Conservation (phyloP, 2,113 vertebrate genomes). For the Channa argus region DNA sequence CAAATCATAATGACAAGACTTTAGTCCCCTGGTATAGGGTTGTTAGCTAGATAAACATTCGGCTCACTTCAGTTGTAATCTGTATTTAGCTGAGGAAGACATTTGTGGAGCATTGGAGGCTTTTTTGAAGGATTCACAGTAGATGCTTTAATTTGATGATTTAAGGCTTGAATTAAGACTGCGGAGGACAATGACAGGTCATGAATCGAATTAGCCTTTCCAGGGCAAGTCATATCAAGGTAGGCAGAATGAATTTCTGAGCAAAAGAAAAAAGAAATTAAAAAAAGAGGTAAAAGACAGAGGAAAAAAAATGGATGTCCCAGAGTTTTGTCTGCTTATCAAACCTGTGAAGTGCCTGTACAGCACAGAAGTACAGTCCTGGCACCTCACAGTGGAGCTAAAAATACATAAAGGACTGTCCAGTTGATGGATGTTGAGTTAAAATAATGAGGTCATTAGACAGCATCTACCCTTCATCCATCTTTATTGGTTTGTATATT, state of each 20-base stretch:
- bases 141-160: constrained; percentile 57
- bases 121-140: constrained; percentile 27
- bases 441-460: neutral
- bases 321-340: neutral
- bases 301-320: neutral
- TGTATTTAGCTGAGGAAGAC: constrained; percentile 51
- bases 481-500: constrained; percentile 1
- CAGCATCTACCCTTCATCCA: neutral
- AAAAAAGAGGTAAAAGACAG: too few relatives aligned
- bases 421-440: neutral
- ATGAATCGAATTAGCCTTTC: constrained; percentile 46
- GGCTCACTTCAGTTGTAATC: constrained; percentile 62
- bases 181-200: neutral
- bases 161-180: constrained; percentile 27
- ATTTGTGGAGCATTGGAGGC: constrained; percentile 11
- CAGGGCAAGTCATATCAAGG: constrained; percentile 1
- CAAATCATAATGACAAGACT: constrained; percentile 67
- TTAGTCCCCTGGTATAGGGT: constrained; percentile 42
- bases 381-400: too few relatives aligned
- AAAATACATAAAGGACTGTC: neutral
- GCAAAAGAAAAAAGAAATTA: too few relatives aligned
- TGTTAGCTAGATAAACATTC: constrained; percentile 59
- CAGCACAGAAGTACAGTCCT: neutral
- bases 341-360: neutral
- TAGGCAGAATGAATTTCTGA: neutral